Evolutionary conservation across 2,888 invertebrate species (phyloP).

Genomic region (Caradrina clavipalpis): DNA sequence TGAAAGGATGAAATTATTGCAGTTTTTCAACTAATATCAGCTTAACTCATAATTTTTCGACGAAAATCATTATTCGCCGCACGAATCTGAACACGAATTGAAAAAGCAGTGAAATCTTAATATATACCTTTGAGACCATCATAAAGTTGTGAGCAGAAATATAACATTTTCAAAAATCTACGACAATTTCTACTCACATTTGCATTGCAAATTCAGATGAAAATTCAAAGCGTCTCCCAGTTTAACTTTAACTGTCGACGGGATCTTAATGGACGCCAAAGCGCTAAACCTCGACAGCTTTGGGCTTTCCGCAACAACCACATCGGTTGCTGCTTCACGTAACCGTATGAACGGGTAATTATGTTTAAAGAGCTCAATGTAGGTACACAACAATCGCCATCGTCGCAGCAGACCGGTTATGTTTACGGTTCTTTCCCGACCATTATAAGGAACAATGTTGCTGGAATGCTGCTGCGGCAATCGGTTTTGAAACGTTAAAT

Average conservation of each 20-base stretch:
- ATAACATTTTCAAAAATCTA: constrained; percentile 67
- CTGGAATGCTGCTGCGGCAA: background rate
- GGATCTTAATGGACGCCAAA: constrained; percentile 76
- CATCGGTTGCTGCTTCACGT: constrained; percentile 72
- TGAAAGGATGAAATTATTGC: background rate
- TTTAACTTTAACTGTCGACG: constrained; percentile 76
- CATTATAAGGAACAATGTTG: constrained; percentile 5
- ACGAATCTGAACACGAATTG: constrained; percentile 38
- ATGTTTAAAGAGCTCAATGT: constrained; percentile 26
- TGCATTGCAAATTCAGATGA: constrained; percentile 76
- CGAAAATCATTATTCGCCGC: constrained; percentile 27
- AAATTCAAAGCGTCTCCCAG: constrained; percentile 75
- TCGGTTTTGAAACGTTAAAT: background rate
- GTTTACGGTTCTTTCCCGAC: background rate
- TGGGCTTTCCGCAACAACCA: constrained; percentile 77
- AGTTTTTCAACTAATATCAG: background rate
- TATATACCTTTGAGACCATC: constrained; percentile 30
- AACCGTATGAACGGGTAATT: constrained; percentile 36
- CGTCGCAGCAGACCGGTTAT: background rate
- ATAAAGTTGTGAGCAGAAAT: constrained; percentile 47
- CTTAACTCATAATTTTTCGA: background rate
- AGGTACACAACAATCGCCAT: constrained; percentile 9
- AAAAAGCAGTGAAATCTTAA: constrained; percentile 37
- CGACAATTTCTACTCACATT: constrained; percentile 69
- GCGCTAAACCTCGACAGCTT: constrained; percentile 77